phyloP scores from a whole-genome alignment of 1,140 invertebrate species.

The Calliopsis andreniformis region DNA sequence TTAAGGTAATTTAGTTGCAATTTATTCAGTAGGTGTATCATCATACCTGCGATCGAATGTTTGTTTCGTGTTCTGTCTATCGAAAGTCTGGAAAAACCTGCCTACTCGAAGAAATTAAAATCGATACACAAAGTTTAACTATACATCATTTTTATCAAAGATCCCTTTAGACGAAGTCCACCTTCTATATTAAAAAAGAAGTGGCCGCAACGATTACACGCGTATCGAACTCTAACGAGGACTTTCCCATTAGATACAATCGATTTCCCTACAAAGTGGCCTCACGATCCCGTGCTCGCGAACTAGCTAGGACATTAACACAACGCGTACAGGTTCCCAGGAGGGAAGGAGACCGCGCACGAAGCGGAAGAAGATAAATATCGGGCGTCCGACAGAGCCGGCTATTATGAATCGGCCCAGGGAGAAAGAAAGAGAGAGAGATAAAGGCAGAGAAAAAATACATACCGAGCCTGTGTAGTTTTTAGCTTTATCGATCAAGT shows the following conservation, averaged over 20 bases:
- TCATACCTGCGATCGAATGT: not conserved
- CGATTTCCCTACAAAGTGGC: constrained; percentile 15
- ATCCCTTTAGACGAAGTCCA: no score
- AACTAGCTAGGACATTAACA: not conserved
- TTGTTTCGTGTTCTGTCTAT: no score
- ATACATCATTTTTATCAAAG: no score
- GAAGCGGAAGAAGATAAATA: constrained; percentile 48
- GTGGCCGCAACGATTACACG: no score
- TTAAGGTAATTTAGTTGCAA: not conserved
- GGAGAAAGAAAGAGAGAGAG: not conserved
- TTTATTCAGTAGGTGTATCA: not conserved
- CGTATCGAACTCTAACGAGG: no score
- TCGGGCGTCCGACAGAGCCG: constrained; percentile 20
- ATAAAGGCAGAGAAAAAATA: not conserved
- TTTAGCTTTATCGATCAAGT: constrained; percentile 46
- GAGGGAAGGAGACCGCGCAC: constrained; percentile 9
- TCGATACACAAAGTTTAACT: no score
- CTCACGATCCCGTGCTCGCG: not conserved
- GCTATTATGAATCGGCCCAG: constrained; percentile 14
- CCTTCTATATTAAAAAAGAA: no score
- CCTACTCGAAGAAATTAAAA: no score
- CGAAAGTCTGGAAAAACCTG: no score
- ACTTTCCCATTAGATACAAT: constrained; percentile 15
- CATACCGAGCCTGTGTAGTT: constrained; percentile 26
- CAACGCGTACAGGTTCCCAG: constrained; percentile 1